These are phyloP conservation scores for Ormia ochracea DNA, from an alignment of 2,888 invertebrate species.

Conservation along the genomic window DNA sequence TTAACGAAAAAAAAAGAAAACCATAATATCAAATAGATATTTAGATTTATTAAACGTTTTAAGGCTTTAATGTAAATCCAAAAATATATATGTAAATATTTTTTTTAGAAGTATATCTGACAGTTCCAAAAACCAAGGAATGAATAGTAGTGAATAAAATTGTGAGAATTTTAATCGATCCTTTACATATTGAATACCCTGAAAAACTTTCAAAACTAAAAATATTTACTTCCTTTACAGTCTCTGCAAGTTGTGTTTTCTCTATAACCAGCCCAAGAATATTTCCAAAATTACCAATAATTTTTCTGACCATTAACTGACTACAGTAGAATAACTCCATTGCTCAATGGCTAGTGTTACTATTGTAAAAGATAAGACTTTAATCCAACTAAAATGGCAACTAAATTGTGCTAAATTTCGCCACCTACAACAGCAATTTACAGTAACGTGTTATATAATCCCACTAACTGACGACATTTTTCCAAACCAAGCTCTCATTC, in stretches of 20 bases:
- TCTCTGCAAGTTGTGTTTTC: background rate
- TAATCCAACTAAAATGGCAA: conserved; percentile 34
- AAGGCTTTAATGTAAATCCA: too few species aligned
- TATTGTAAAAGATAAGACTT: background rate
- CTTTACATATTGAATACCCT: too few species aligned
- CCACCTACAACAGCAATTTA: conserved; percentile 22
- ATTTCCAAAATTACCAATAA: background rate
- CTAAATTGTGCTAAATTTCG: conserved; percentile 34
- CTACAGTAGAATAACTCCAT: background rate
- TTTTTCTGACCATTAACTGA: background rate
- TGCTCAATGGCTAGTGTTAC: background rate
- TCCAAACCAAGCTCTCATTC: conserved; percentile 16
- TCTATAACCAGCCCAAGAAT: background rate
- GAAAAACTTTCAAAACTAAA: too few species aligned
- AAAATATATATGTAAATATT: too few species aligned
- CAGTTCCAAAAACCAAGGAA: too few species aligned
- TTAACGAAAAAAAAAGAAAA: too few species aligned
- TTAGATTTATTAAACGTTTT: too few species aligned
- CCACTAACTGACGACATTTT: conserved; percentile 45
- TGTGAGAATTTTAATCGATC: too few species aligned
- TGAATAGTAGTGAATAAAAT: too few species aligned
- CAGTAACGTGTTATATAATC: conserved; percentile 37
- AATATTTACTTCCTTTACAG: too few species aligned
- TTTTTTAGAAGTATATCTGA: too few species aligned
- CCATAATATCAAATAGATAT: too few species aligned